phyloP scores from a whole-genome alignment of 2,113 vertebrate species.

The Oceanites oceanicus region DNA sequence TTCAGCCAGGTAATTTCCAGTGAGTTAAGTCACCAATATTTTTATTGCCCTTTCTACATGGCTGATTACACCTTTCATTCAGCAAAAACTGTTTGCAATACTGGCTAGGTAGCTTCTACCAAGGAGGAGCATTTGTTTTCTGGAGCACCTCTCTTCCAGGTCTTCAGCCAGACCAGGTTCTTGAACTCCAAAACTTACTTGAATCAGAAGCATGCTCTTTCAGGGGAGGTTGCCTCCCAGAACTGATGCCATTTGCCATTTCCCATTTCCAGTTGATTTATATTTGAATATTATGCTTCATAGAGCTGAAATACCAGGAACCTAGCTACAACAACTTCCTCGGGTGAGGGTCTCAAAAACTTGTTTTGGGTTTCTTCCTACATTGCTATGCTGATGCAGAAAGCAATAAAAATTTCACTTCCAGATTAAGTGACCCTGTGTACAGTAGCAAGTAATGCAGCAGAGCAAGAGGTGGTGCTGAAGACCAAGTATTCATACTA shows the following conservation, averaged over 20 bases:
- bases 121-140: not conserved
- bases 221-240: not conserved
- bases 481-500: not conserved
- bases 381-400: not conserved
- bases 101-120: not conserved
- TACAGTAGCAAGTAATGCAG: not conserved
- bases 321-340: not conserved
- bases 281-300: not conserved
- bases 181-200: not conserved
- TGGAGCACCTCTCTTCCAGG: not conserved
- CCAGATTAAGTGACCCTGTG: not conserved
- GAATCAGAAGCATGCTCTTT: not conserved
- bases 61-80: not conserved
- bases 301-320: not conserved
- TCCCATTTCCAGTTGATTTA: not conserved
- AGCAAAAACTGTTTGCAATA: not conserved
- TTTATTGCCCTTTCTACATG: not conserved
- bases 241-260: not conserved
- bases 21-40: not conserved
- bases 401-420: not conserved
- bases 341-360: not conserved
- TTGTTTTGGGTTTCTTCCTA: not conserved
- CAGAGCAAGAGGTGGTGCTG: not conserved
- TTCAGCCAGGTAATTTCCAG: not conserved
- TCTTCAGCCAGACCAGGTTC: not conserved